These are phyloP conservation scores for Erebia aethiops DNA, from an alignment of 2,888 invertebrate genomes.

Conservation along the genomic window DNA sequence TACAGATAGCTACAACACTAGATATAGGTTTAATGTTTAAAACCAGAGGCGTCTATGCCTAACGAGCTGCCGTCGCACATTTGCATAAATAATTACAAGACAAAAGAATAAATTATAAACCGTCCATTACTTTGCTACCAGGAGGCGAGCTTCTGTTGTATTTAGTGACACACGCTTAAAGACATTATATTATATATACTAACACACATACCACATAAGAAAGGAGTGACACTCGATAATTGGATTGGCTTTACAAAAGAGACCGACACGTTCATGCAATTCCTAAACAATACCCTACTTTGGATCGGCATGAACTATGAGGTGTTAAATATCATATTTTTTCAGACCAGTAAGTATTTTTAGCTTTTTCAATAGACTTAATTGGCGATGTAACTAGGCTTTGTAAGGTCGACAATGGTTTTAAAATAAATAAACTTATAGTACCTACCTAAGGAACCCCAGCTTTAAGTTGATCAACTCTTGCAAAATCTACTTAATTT, in stretches of 20 bases:
- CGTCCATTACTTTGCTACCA: constrained; percentile 33
- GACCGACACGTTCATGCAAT: constrained; percentile 52
- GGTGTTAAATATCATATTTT: neutral
- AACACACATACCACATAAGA: constrained; percentile 20
- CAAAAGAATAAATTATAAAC: constrained; percentile 44
- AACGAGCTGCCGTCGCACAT: constrained; percentile 30
- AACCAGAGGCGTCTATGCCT: constrained; percentile 18
- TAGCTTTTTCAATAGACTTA: no score
- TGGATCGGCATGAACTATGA: neutral
- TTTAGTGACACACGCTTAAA: constrained; percentile 38
- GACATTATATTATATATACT: neutral
- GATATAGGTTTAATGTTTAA: constrained; percentile 11
- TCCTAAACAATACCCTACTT: constrained; percentile 38
- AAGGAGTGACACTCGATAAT: constrained; percentile 49
- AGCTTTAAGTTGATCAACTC: neutral
- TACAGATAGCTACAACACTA: constrained; percentile 3
- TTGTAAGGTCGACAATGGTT: no score
- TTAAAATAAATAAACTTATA: no score
- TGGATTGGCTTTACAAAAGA: constrained; percentile 51
- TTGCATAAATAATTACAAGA: constrained; percentile 44
- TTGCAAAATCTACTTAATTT: neutral
- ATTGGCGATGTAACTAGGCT: no score
- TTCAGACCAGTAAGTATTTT: neutral
- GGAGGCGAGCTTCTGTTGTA: constrained; percentile 36
- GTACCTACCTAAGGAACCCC: neutral